phyloP scores from a whole-genome alignment of 2,113 vertebrate genomes.

The Dicentrarchus labrax region DNA sequence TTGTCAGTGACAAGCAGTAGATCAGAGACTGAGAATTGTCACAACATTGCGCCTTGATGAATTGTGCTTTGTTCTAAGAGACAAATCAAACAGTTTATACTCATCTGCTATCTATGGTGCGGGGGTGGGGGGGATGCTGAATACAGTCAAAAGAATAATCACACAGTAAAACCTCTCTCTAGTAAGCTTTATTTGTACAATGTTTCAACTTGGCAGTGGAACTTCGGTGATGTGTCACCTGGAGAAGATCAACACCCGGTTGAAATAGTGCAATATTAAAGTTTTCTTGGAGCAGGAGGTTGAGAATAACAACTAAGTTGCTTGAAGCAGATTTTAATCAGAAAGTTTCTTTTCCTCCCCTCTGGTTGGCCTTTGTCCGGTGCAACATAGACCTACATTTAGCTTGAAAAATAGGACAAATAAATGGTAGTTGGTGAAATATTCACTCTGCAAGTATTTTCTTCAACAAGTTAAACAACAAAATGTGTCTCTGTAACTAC shows the following conservation, averaged over 20 bases:
- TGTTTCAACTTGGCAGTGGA: conserved; percentile 9
- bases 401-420: neutral
- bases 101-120: conserved; percentile 24
- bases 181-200: conserved; percentile 16
- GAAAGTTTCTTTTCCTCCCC: neutral
- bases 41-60: conserved; percentile 45
- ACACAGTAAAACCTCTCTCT: conserved; percentile 27
- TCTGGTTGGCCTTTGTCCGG: conserved; percentile 2
- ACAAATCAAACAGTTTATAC: conserved; percentile 37
- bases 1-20: conserved; percentile 14
- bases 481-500: neutral
- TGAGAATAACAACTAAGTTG: neutral
- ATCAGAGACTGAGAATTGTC: conserved; percentile 45
- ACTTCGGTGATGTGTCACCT: conserved; percentile 13
- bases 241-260: conserved; percentile 2
- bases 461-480: neutral
- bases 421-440: neutral
- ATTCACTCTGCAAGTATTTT: neutral
- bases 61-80: conserved; percentile 43
- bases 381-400: neutral
- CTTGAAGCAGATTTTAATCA: conserved; percentile 10
- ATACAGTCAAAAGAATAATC: conserved; percentile 30
- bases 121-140: neutral
- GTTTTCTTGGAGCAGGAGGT: conserved; percentile 6
- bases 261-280: conserved; percentile 8